Conservation (phyloP, 2,113 vertebrate genomes). For the Pterophyllum scalare region DNA sequence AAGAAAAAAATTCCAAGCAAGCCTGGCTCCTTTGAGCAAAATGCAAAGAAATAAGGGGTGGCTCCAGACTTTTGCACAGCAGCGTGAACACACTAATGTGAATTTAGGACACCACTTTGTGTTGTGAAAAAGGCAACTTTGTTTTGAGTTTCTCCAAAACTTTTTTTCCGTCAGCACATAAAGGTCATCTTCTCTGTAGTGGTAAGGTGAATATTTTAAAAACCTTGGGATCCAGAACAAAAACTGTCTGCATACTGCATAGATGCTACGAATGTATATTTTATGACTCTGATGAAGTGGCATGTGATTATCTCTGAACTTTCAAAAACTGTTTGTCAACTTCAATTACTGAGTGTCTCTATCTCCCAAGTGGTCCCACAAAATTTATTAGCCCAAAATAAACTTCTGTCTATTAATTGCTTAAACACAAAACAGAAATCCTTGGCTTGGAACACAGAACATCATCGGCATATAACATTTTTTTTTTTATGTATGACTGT, state of each 20-base stretch:
- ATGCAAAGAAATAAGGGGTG: background rate
- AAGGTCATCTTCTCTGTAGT: constrained; percentile 1
- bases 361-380: background rate
- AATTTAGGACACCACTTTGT: background rate
- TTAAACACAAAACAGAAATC: constrained; percentile 20
- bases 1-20: background rate
- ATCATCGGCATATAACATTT: constrained; percentile 17
- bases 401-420: constrained; percentile 20
- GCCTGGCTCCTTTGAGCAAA: background rate
- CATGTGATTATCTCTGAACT: background rate
- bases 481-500: constrained; percentile 22
- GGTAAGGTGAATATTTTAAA: constrained; percentile 15
- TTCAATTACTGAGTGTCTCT: background rate
- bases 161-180: background rate
- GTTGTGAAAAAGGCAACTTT: background rate
- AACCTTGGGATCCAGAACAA: background rate
- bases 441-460: constrained; percentile 1
- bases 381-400: constrained; percentile 8
- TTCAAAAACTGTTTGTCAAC: background rate
- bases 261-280: background rate
- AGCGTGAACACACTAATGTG: background rate
- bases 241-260: background rate
- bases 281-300: background rate
- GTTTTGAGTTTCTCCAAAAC: background rate
- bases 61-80: background rate